Evolutionary conservation across 2,888 invertebrate species (phyloP), one percentile per base, ranked within the genome.

Genomic region (Encarsia formosa): DNA sequence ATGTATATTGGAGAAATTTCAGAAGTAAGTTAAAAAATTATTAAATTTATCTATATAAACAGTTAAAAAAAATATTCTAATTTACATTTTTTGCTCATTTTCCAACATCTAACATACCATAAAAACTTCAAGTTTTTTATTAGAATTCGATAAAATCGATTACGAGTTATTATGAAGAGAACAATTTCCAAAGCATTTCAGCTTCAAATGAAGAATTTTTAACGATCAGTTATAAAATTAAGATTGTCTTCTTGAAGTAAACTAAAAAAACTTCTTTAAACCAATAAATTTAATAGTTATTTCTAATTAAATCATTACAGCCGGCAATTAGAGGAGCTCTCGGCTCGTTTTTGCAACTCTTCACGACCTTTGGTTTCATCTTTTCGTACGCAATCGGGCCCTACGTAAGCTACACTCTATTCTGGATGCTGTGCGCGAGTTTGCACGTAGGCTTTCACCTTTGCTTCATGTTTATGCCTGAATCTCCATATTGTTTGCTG

Each of bases 1-100:
- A 88, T 91, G 81, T 94, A 93, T 75, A 82, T 91, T 50, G 88
- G 89, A 37, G 93, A 94, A 75, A 87, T 91, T 40, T 81, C 91
- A 5, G 86, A 88, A 59, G 82, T 82, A 66, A 76, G 69, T 53
- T 26, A 8, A 6, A 26, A n/a, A n/a, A n/a, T n/a, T n/a, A n/a
- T n/a, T n/a, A n/a, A n/a, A n/a, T n/a, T n/a, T n/a, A 15, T 3
- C 15, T 32, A 4, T 8, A 68, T 65, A 2, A 75, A 87, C 29
- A 26, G 11, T 19, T 5, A 29, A 41, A 13, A 19, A 11, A 29
- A 19, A 29, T 5, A 15, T 5, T 15, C 4, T 8, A 34, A 23
- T n/a, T n/a, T n/a, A n/a, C n/a, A n/a, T n/a, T n/a, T n/a, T n/a
- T n/a, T n/a, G n/a, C n/a, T n/a, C n/a, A n/a, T n/a, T n/a, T n/a